Conservation (phyloP, 1,140 invertebrate species). For the Drosophila varians region DNA sequence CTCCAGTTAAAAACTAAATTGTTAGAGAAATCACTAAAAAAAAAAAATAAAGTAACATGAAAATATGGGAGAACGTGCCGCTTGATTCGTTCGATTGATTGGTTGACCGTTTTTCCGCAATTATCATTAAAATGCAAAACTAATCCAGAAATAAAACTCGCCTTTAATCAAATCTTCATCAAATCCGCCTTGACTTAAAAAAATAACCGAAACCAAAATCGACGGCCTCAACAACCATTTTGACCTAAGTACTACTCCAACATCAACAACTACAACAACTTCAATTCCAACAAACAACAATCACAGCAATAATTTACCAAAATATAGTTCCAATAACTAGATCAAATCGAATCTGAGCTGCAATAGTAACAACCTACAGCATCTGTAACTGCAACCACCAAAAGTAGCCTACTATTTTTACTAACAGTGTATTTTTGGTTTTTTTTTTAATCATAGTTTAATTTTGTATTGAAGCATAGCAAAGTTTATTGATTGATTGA, state of each 20-base stretch:
- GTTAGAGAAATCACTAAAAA: constrained; percentile 63
- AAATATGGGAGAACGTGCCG: constrained; percentile 68
- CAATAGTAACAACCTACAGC: constrained; percentile 53
- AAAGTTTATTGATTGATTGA: constrained; percentile 35
- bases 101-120: constrained; percentile 57
- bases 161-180: constrained; percentile 55
- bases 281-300: constrained; percentile 48
- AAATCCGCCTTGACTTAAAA: constrained; percentile 42
- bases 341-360: constrained; percentile 18
- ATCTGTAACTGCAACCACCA: constrained; percentile 41
- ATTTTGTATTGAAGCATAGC: constrained; percentile 36
- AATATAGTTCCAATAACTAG: constrained; percentile 12
- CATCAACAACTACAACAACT: constrained; percentile 47
- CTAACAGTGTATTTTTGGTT: constrained; percentile 34
- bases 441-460: constrained; percentile 10
- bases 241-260: constrained; percentile 9
- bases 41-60: constrained; percentile 50
- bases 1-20: constrained; percentile 62
- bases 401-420: constrained; percentile 57
- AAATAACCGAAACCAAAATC: constrained; percentile 37
- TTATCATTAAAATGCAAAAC: constrained; percentile 43
- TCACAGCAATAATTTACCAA: constrained; percentile 44
- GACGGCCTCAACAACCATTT: constrained; percentile 16
- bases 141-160: constrained; percentile 30
- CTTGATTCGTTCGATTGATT: constrained; percentile 72